Conservation (phyloP, 2,888 invertebrate species). For the Pycnomerus fuliginosus region DNA sequence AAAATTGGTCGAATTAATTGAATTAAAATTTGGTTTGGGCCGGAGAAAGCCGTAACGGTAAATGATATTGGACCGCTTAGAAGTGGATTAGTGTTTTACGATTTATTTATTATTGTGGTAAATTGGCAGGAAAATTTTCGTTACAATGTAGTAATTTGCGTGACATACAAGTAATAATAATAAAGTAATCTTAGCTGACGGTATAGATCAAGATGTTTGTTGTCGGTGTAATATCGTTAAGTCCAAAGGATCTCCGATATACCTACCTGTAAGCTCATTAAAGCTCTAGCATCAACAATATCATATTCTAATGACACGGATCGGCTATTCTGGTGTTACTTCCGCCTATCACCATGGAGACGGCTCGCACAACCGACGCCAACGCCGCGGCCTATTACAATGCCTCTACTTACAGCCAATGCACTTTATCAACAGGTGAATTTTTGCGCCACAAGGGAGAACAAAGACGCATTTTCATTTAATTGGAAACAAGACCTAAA, state of each 20-base stretch:
- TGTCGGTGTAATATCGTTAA: slow-evolving; percentile 19
- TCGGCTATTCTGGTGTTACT: slow-evolving; percentile 30
- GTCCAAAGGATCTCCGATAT: slow-evolving; percentile 20
- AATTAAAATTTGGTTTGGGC: no score
- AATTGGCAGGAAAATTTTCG: no score
- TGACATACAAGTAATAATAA: no score
- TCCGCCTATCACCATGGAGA: slow-evolving; percentile 27
- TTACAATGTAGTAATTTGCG: no score
- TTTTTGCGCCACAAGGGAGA: no score
- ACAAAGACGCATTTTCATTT: no score
- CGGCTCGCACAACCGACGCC: slow-evolving; percentile 19
- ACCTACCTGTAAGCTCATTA: slow-evolving; percentile 36
- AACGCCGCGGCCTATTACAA: slow-evolving; percentile 7
- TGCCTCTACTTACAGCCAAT: slow-evolving; percentile 4
- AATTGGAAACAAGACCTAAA: no score
- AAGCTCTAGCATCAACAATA: slow-evolving; percentile 40
- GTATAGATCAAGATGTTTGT: slow-evolving; percentile 14
- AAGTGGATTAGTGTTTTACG: no score
- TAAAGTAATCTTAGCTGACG: slow-evolving; percentile 6
- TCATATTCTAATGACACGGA: slow-evolving; percentile 47
- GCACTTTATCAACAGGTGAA: slow-evolving; percentile 15
- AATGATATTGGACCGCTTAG: no score
- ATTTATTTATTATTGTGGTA: no score
- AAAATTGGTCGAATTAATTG: no score
- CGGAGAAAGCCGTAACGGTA: no score